Percentiles rank a stretch among this genome's conserved stretches.
Evolutionary conservation across 2,113 vertebrate species (phyloP).

Genomic region (Xenus cinereus): DNA sequence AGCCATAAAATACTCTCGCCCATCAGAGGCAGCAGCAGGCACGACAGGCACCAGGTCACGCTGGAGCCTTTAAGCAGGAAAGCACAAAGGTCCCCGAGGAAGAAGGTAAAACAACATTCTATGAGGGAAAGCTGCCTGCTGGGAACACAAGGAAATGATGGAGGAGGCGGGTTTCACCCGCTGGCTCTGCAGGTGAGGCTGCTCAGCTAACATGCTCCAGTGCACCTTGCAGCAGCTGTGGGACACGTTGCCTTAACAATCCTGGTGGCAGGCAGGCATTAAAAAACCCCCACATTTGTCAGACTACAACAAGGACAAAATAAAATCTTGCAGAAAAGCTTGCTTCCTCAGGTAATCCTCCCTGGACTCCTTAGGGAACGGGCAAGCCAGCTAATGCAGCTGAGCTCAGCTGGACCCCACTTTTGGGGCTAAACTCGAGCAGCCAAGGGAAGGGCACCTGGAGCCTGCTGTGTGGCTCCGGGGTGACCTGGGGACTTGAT

Average conservation of each 20-base stretch:
- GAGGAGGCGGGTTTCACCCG: not conserved
- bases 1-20: not conserved
- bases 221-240: not conserved
- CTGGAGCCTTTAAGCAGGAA: not conserved
- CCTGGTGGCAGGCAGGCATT: not conserved
- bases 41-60: rapidly evolving
- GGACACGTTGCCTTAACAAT: not conserved
- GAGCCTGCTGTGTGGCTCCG: not conserved
- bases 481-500: not conserved
- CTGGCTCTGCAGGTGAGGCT: not conserved
- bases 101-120: not conserved
- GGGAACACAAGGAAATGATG: not conserved
- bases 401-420: not conserved
- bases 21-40: not conserved
- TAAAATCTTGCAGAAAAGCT: not conserved
- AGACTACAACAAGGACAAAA: not conserved
- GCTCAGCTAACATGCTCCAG: not conserved
- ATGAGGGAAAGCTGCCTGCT: not conserved
- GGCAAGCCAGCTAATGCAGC: not conserved
- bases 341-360: not conserved
- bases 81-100: not conserved
- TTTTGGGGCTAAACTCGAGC: not conserved
- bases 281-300: not conserved
- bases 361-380: not conserved
- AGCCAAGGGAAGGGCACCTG: not conserved